phyloP scores from a whole-genome alignment of 1,140 invertebrate species.

The Kradibia gibbosae region DNA sequence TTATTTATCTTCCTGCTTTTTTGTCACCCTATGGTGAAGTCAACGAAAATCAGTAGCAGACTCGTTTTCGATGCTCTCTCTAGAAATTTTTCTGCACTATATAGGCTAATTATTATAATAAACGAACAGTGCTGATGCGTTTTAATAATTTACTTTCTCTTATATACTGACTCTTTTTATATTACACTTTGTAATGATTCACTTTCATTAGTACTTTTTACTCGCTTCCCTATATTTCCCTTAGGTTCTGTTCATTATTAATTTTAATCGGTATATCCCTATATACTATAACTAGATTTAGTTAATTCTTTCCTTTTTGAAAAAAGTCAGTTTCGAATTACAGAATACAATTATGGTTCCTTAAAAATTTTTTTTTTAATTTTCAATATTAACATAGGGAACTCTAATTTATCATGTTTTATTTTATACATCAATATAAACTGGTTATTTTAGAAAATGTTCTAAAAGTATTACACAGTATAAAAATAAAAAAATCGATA shows the following conservation, averaged over 20 bases:
- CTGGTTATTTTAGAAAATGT: too few species aligned
- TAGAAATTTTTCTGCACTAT: slow-evolving; percentile 34
- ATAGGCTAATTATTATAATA: slow-evolving; percentile 42
- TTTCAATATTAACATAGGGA: too few species aligned
- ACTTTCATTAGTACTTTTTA: slow-evolving; percentile 16
- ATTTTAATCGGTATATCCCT: too few species aligned
- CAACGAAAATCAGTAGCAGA: slow-evolving; percentile 37
- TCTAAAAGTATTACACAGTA: too few species aligned
- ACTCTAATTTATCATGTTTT: too few species aligned
- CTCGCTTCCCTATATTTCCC: not conserved
- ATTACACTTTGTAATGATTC: slow-evolving; percentile 4
- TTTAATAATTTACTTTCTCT: not conserved
- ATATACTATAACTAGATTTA: too few species aligned
- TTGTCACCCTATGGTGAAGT: slow-evolving; percentile 27
- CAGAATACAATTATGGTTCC: too few species aligned
- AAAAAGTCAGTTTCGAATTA: not conserved
- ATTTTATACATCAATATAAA: too few species aligned
- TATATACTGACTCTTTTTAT: slow-evolving; percentile 10
- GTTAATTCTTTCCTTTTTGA: not conserved
- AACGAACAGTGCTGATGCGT: slow-evolving; percentile 8
- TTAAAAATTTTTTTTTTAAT: too few species aligned
- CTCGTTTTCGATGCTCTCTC: slow-evolving; percentile 52
- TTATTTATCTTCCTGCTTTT: not conserved
- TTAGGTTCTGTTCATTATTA: not conserved
- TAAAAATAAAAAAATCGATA: too few species aligned